Conservation (phyloP, 2,888 invertebrate genomes). For the Abrostola tripartita region DNA sequence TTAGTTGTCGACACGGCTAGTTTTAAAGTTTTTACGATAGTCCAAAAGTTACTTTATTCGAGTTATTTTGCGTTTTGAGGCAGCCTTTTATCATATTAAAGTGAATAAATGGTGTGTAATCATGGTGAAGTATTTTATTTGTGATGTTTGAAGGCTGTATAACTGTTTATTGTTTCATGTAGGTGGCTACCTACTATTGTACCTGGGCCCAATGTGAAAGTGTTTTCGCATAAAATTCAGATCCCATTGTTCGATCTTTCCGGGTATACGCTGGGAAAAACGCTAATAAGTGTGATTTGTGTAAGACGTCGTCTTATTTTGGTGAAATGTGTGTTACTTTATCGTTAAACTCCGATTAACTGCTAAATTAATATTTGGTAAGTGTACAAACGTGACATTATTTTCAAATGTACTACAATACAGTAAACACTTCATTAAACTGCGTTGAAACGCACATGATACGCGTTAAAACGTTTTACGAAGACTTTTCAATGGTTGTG, state of each 20-base stretch:
- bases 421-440: conserved; percentile 20
- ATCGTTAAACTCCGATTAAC: conserved; percentile 30
- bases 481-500: background rate
- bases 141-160: conserved; percentile 68
- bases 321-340: conserved; percentile 67
- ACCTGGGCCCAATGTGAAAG: conserved; percentile 84
- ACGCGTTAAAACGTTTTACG: background rate
- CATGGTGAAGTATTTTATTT: conserved; percentile 59
- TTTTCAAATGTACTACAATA: conserved; percentile 16
- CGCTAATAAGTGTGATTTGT: conserved; percentile 69
- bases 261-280: conserved; percentile 80
- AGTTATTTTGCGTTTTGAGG: conserved; percentile 52
- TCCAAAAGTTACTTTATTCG: conserved; percentile 66
- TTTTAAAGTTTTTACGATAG: conserved; percentile 72
- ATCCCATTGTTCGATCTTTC: conserved; percentile 85
- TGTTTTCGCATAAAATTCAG: conserved; percentile 87
- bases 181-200: conserved; percentile 81
- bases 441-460: background rate
- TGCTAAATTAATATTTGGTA: conserved; percentile 59
- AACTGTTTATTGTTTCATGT: conserved; percentile 86
- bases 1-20: conserved; percentile 75
- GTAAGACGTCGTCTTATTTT: conserved; percentile 65
- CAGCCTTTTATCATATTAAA: conserved; percentile 43
- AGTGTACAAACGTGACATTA: conserved; percentile 42
- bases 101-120: conserved; percentile 43